phyloP scores from a whole-genome alignment of 2,797 vertebrate species.

The Champsocephalus esox region DNA sequence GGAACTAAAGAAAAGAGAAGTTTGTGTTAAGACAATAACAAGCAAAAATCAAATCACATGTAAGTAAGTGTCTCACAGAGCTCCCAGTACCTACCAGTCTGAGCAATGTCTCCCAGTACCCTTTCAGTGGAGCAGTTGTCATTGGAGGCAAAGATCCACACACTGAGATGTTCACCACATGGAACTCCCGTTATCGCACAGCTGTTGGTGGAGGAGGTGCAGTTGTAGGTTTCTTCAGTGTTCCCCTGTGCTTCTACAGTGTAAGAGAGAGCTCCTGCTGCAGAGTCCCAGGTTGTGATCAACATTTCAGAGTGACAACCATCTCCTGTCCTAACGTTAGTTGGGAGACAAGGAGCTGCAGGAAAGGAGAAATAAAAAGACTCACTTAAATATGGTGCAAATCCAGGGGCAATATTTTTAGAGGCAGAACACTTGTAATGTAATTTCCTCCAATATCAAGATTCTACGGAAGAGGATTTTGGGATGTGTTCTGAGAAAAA shows the following conservation, averaged over 20 bases:
- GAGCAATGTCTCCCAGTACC: slow-evolving; percentile 72
- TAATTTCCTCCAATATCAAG: too few relatives aligned
- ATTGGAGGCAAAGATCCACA: slow-evolving; percentile 81
- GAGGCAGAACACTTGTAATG: too few relatives aligned
- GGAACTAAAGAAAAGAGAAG: slow-evolving; percentile 73
- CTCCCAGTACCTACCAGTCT: slow-evolving; percentile 75
- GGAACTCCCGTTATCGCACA: slow-evolving; percentile 71
- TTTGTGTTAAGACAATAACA: not conserved
- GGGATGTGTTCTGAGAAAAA: too few relatives aligned
- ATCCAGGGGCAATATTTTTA: too few relatives aligned
- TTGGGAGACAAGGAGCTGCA: slow-evolving; percentile 81
- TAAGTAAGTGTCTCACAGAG: not conserved
- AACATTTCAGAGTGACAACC: slow-evolving; percentile 68
- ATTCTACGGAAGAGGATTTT: too few relatives aligned
- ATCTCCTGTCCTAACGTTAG: slow-evolving; percentile 67
- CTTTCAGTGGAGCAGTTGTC: slow-evolving; percentile 76
- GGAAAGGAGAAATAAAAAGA: not conserved
- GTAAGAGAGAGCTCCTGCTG: slow-evolving; percentile 80
- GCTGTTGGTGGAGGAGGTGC: slow-evolving; percentile 74
- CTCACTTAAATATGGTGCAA: not conserved
- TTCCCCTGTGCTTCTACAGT: slow-evolving; percentile 76
- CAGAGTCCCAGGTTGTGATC: slow-evolving; percentile 78
- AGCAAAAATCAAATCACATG: not conserved
- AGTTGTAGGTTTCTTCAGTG: slow-evolving; percentile 77
- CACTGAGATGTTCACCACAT: slow-evolving; percentile 84